Base-by-base conservation (phyloP, 2,797 vertebrate genomes). In the Cuniculus paca region DNA sequence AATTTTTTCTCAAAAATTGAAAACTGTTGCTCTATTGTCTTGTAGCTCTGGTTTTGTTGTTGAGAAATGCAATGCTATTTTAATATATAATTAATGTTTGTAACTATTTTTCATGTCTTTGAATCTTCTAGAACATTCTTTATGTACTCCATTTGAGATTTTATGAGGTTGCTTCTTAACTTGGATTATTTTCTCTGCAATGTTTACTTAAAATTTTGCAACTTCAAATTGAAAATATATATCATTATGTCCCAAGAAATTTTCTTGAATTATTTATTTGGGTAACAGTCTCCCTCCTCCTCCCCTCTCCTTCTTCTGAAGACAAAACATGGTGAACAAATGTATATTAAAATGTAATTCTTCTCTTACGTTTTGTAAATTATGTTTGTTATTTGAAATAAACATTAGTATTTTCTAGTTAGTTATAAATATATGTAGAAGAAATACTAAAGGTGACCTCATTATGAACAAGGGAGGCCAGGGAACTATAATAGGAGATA, bases 231-330 rank as follows among this genome's bases (percentile, higher is more conserved):
- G 17, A 68, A 58, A 90, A 58, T 2, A 4, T 82, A 2, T 75
- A 31, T 78, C 31, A 68, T 90, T 79, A 14, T 91, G 3, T 91
- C 42, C 56, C n/a, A 20, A 45, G 52, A 58, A 84, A 60, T 70
- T 94, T 50, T 85, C n/a, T 85, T 70, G 80, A 70, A 70, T 90
- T 90, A 52, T 68, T 36, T 36, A 68, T 68, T 68, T 36, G 16
- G n/a, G 6, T 68, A 68, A 68, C 36, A 68, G 9, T 68, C 7
- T 68, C n/a, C n/a, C 1, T 68, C 17, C 65, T 20, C n/a, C 65
- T 52, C 52, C 52, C 65, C n/a, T 19, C 65, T 17, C 65, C n/a
- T 68, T 68, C 65, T 68, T 3, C n/a, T 68, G n/a, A 68, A 36
- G n/a, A 68, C 65, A 68, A 36, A 68, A 68, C 22, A 36, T 68